Percentiles rank a stretch among this genome's conserved stretches.
Conservation (phyloP, 2,113 vertebrate genomes). For the Crypturellus undulatus region DNA sequence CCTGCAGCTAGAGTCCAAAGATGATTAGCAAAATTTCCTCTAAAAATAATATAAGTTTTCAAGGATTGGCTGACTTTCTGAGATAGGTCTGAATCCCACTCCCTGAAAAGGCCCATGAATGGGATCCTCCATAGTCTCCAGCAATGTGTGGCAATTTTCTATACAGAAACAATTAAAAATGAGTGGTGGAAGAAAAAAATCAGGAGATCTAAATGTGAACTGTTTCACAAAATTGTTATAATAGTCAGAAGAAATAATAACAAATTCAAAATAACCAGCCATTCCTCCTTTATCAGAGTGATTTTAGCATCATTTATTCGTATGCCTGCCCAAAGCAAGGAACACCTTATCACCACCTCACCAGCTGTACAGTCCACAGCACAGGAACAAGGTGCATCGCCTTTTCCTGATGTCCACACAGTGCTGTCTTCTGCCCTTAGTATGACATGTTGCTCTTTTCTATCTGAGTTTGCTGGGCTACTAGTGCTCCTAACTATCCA, state of each 20-base stretch:
- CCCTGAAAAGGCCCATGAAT: background rate
- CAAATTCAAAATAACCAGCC: background rate
- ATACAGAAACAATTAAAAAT: background rate
- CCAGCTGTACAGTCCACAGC: background rate
- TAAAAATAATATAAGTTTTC: background rate
- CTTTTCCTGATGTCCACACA: background rate
- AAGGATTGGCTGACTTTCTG: background rate
- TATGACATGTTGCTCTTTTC: too few relatives aligned
- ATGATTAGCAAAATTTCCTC: background rate
- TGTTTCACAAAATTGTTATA: background rate
- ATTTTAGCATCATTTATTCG: background rate
- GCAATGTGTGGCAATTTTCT: background rate
- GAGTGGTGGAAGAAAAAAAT: background rate
- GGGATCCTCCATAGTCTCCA: background rate
- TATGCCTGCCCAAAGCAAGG: background rate
- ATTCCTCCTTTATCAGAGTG: background rate
- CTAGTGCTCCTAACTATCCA: background rate
- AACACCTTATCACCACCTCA: background rate
- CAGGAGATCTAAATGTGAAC: background rate
- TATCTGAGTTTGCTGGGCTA: background rate
- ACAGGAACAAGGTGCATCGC: background rate
- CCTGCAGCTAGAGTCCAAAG: background rate
- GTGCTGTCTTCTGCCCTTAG: background rate
- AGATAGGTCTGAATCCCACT: background rate
- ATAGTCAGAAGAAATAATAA: background rate